Base-by-base conservation (phyloP, 2,113 vertebrate genomes). In the Triplophysa dalaica region DNA sequence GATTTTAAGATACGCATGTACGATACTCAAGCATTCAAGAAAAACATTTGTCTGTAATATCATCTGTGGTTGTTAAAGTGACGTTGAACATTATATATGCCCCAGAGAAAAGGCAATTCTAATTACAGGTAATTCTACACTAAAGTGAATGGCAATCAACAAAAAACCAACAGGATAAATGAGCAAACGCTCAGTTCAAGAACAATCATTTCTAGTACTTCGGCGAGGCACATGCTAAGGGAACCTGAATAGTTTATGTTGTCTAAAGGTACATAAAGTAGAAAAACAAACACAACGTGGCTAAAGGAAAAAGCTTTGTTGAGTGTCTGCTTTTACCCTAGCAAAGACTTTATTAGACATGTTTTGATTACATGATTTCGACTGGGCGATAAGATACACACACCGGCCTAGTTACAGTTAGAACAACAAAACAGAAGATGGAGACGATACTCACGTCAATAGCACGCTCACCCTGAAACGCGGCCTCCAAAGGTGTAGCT, bases 321-420 rank as follows among this genome's bases (percentile, higher is more conserved):
- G 61, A 43, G 21, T 63, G 41, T 61, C 72, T 75, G 33, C 8
- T 73, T 38, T 61, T 22, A 61, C 4, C n/a, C 38, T 75, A 45
- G 54, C 9, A 0, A n/a, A 62, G 2, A 75, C 41, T 48, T 74
- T 24, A 21, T 64, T 58, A 70, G 52, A 77, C 82, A 83, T 83
- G 85, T 83, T 82, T 26, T 80, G 78, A 82, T 82, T 26, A 80
- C 77, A 82, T 7, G 48, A 70, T 79, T 78, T 78, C 61, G 61
- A 81, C 64, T 72, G 68, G 13, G 75, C 66, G 64, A 48, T 82
- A 78, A 41, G 26, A 86, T 83, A 74, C 85, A 82, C 70, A 81
- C 70, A 68, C 43, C 11, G 86, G 82, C 80, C 52, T 65, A 62
- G 22, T 70, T 83, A 73, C 64, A 82, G 72, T 62, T 26, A 81